Conservation (phyloP, 2,888 invertebrate species). For the Crossocerus cetratus region DNA sequence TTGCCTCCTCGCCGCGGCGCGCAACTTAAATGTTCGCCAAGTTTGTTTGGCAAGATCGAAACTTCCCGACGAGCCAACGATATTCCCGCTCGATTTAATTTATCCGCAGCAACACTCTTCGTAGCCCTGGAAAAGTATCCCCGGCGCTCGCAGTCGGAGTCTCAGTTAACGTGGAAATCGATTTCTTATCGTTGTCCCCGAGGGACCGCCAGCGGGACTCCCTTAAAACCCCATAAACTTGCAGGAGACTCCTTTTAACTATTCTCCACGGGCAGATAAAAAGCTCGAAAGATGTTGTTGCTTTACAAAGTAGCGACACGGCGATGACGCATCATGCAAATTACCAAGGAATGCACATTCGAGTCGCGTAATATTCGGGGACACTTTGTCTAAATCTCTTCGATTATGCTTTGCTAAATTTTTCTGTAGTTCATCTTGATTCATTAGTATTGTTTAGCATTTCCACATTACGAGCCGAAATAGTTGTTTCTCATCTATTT, state of each 20-base stretch:
- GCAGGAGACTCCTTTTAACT: slow-evolving; percentile 33
- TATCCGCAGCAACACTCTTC: slow-evolving; percentile 24
- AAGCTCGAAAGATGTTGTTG: slow-evolving; percentile 14
- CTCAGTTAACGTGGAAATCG: slow-evolving; percentile 50
- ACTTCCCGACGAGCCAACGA: slow-evolving; percentile 22
- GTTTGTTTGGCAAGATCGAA: slow-evolving; percentile 14
- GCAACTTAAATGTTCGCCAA: background rate
- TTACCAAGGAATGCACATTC: background rate
- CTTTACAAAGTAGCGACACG: background rate
- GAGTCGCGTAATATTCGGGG: no score
- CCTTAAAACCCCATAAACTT: slow-evolving; percentile 46
- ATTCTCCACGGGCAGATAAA: slow-evolving; percentile 20
- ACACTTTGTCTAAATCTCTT: no score
- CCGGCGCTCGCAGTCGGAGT: slow-evolving; percentile 25
- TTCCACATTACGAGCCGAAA: background rate
- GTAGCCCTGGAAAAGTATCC: slow-evolving; percentile 26
- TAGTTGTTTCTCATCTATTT: background rate
- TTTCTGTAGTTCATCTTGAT: no score
- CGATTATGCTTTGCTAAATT: no score
- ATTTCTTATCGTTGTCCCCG: slow-evolving; percentile 39
- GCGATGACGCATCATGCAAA: background rate
- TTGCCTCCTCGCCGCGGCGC: no score
- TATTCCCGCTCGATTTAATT: slow-evolving; percentile 25
- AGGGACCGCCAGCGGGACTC: slow-evolving; percentile 16
- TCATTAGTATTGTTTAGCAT: no score